Evolutionary conservation across 2,113 vertebrate genomes (phyloP).

Genomic region (Sapajus apella): DNA sequence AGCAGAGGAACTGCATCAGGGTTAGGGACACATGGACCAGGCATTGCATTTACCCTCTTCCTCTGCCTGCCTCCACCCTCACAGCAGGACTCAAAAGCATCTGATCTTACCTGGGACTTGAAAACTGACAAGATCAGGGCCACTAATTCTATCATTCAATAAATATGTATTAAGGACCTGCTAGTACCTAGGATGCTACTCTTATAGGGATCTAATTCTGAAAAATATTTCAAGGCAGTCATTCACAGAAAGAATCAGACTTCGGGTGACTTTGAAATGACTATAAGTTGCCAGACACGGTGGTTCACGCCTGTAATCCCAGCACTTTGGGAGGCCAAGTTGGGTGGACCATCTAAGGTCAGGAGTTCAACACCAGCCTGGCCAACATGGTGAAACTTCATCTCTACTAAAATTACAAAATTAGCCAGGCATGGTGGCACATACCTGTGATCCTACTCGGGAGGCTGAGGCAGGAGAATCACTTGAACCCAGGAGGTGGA

Average conservation of each 20-base stretch:
- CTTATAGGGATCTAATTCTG: not conserved
- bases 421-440: too few relatives aligned
- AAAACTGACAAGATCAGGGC: not conserved
- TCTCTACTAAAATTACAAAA: too few relatives aligned
- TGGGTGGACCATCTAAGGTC: too few relatives aligned
- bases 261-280: not conserved
- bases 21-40: too few relatives aligned
- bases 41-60: not conserved
- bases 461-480: too few relatives aligned
- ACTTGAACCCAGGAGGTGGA: too few relatives aligned
- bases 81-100: not conserved
- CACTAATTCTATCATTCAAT: not conserved
- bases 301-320: too few relatives aligned
- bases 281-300: accelerated
- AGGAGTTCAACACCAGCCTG: too few relatives aligned
- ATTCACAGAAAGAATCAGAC: not conserved
- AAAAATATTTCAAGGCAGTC: not conserved
- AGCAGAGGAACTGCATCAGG: not conserved
- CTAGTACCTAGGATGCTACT: not conserved
- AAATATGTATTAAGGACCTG: not conserved
- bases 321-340: too few relatives aligned
- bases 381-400: too few relatives aligned
- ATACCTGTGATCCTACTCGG: too few relatives aligned
- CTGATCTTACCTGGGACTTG: not conserved
- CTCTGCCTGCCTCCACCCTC: not conserved